phyloP scores from a whole-genome alignment of 2,797 vertebrate genomes.

The Capromys pilorides region DNA sequence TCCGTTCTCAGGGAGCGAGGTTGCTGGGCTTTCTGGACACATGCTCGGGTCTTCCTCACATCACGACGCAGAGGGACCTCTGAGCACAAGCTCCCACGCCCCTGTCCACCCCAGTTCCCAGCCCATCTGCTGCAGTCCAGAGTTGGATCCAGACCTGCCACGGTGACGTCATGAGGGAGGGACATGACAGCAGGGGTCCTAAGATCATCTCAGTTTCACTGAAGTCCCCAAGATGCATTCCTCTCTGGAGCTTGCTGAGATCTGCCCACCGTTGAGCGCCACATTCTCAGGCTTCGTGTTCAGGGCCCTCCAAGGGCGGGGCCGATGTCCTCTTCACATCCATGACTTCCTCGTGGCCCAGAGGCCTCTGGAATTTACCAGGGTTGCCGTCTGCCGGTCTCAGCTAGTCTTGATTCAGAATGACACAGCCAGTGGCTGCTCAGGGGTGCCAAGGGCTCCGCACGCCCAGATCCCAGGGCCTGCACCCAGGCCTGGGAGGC shows the following conservation, averaged over 20 bases:
- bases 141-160: not conserved
- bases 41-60: not conserved
- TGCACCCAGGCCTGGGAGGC: rapidly evolving
- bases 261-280: not conserved
- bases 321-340: not conserved
- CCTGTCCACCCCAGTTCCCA: not conserved
- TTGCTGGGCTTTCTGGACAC: not conserved
- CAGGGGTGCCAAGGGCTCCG: not conserved
- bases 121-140: conserved; percentile 12
- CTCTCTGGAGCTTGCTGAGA: not conserved
- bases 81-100: not conserved
- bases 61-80: not conserved
- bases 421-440: rapidly evolving
- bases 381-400: not conserved
- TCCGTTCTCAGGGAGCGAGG: not conserved
- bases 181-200: not conserved
- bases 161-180: not conserved
- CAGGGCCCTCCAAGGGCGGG: not conserved
- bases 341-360: not conserved
- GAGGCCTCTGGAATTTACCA: not conserved
- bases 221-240: not conserved
- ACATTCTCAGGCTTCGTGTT: not conserved
- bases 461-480: not conserved
- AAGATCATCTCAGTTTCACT: not conserved
- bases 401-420: not conserved